Evolutionary conservation across 37 sponge, comb jelly and placozoan species (phyloP), one percentile per base, ranked within the genome.

Genomic region (Ianthella basta): DNA sequence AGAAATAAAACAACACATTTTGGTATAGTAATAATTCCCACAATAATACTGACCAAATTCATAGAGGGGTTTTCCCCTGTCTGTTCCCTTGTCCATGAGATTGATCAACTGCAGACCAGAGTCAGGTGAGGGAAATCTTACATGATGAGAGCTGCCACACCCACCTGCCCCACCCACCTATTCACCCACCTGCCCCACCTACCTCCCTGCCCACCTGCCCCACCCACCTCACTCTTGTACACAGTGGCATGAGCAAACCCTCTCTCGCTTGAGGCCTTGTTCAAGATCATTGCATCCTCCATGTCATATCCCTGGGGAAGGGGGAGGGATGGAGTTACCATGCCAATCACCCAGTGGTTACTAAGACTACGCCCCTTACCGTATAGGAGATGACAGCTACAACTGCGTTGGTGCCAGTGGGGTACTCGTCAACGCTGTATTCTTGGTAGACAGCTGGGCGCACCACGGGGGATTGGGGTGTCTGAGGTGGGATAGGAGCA

Each of bases 271-370:
- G 99, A 93, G 0, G 86, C 83, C 85, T 96, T 99, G 86, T 96
- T 99, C 23, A 99, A 85, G n/a, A 99, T 94, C 93, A 99, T 94
- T 27, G 99, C 99, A 89, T 99, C 99, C 60, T 99, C 99, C 99
- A 99, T 99, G 60, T 99, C 99, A 86, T 96, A 99, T 4, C 99
- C 99, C 94, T 89, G 10, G 3, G 3, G 15, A 41, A 1, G 12
- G 74, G n/a, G 25, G 35, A 80, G 55, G n/a, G n/a, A 83, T 41
- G 35, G 20, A 23, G n/a, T 67, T 18, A 33, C n/a, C 67, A 30
- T 32, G 14, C 24, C 38, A 10, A 29, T 39, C 14, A 16, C 16
- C 14, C 15, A 40, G 13, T 12, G 23, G 54, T n/a, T 35, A 15
- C n/a, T n/a, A n/a, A n/a, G n/a, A n/a, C n/a, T n/a, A 33, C 50